These are phyloP conservation scores for Brachyptera putata DNA, from an alignment of 2,888 invertebrate genomes.

Conservation along the genomic window DNA sequence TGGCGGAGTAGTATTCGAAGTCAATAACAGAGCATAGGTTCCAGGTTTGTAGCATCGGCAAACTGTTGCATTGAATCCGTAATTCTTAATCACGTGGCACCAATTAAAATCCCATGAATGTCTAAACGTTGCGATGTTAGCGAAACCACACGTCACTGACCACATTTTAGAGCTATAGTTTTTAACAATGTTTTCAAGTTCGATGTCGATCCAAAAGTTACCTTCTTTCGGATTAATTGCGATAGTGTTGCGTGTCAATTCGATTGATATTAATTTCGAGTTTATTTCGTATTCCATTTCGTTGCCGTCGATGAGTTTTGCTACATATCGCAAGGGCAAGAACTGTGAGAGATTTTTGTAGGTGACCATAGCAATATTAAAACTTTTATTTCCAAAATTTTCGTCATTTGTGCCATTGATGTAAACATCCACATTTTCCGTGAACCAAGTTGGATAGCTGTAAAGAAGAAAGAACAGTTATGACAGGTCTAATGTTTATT, in stretches of 20 bases:
- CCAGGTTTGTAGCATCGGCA: constrained; percentile 61
- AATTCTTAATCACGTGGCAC: constrained; percentile 52
- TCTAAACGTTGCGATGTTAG: constrained; percentile 43
- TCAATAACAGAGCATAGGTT: constrained; percentile 59
- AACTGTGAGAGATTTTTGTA: constrained; percentile 61
- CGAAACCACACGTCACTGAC: constrained; percentile 49
- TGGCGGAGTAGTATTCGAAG: constrained; percentile 43
- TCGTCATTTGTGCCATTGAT: constrained; percentile 36
- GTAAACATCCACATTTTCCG: constrained; percentile 44
- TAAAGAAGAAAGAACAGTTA: too few species aligned
- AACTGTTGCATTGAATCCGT: constrained; percentile 49
- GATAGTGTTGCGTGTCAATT: constrained; percentile 35
- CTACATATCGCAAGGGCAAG: constrained; percentile 57
- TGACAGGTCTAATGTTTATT: too few species aligned
- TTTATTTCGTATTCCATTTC: constrained; percentile 63
- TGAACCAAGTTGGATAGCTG: constrained; percentile 48
- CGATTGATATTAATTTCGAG: constrained; percentile 53
- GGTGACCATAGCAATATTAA: constrained; percentile 49
- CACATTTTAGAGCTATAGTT: constrained; percentile 48
- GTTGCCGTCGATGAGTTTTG: constrained; percentile 61
- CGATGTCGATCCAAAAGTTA: constrained; percentile 45
- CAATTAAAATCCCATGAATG: constrained; percentile 57
- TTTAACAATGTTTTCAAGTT: constrained; percentile 49
- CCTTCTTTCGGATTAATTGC: constrained; percentile 38
- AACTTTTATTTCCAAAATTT: constrained; percentile 35